A percentile compares a stretch with the other conserved stretches of the same genome.
phyloP scores from a whole-genome alignment of 1,140 invertebrate species.

The Drosophila seguyi region DNA sequence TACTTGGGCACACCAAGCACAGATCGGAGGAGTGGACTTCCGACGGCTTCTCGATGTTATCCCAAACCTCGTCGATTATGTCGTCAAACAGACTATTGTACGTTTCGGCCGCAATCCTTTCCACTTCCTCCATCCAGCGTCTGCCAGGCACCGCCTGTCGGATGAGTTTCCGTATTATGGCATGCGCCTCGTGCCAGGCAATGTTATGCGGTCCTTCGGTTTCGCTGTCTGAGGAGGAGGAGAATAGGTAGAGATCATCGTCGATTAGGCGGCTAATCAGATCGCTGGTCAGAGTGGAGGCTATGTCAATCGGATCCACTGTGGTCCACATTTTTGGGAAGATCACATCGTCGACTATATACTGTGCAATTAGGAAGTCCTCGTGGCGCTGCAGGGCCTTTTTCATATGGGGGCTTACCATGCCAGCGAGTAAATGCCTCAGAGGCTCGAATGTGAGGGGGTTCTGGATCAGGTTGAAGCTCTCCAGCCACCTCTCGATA shows the following conservation, averaged over 20 bases:
- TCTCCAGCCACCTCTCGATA: slow-evolving; percentile 84
- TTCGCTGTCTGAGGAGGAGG: slow-evolving; percentile 67
- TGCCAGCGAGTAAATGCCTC: slow-evolving; percentile 41
- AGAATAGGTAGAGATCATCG: slow-evolving; percentile 67
- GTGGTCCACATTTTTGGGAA: slow-evolving; percentile 41
- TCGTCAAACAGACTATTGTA: slow-evolving; percentile 55
- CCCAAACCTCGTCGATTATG: neutral
- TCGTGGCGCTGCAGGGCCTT: slow-evolving; percentile 39
- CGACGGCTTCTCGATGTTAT: too few relatives aligned
- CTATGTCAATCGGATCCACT: slow-evolving; percentile 65
- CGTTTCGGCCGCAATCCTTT: slow-evolving; percentile 58
- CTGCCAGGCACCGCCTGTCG: slow-evolving; percentile 64
- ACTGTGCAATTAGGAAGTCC: slow-evolving; percentile 31
- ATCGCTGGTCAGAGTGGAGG: slow-evolving; percentile 38
- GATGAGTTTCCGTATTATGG: slow-evolving; percentile 70
- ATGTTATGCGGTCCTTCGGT: slow-evolving; percentile 27
- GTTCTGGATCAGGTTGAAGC: slow-evolving; percentile 71
- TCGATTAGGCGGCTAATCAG: slow-evolving; percentile 72
- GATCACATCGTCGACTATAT: slow-evolving; percentile 70
- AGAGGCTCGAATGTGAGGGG: slow-evolving; percentile 84
- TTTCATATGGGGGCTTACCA: slow-evolving; percentile 55
- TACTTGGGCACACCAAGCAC: too few relatives aligned
- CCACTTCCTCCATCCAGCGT: slow-evolving; percentile 65
- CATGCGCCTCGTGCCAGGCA: slow-evolving; percentile 42
- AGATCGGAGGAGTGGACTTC: too few relatives aligned